A percentile compares a stretch with the other conserved stretches of the same genome.
phyloP scores from a whole-genome alignment of 2,888 invertebrate species.

The Meghimatium bilineatum region DNA sequence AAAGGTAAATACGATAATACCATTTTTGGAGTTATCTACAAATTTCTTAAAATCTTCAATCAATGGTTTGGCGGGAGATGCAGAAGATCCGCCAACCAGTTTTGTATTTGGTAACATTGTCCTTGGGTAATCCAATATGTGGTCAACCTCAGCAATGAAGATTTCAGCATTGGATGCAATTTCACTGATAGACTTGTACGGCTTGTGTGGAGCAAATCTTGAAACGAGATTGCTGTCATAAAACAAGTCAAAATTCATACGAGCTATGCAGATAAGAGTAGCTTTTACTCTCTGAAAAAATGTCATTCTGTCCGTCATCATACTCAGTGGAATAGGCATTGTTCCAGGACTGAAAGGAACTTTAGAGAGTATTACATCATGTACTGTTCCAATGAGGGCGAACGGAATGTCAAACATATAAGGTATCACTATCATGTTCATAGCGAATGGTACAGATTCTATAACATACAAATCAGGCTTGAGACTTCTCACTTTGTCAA shows the following conservation, averaged over 20 bases:
- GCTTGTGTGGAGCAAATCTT: constrained; percentile 52
- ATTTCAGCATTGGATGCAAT: constrained; percentile 43
- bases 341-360: constrained; percentile 49
- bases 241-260: constrained; percentile 42
- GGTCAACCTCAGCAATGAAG: constrained; percentile 54
- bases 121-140: constrained; percentile 56
- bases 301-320: constrained; percentile 36
- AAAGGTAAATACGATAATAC: constrained; percentile 58
- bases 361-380: constrained; percentile 34
- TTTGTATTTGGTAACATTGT: constrained; percentile 56
- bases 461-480: constrained; percentile 49
- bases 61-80: constrained; percentile 52
- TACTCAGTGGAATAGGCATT: constrained; percentile 19
- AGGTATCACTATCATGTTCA: constrained; percentile 47
- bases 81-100: constrained; percentile 56
- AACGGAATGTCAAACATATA: constrained; percentile 49
- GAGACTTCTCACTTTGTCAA: constrained; percentile 29
- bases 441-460: constrained; percentile 43
- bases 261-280: constrained; percentile 15
- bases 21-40: constrained; percentile 45
- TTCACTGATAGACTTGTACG: constrained; percentile 46
- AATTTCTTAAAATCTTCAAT: constrained; percentile 50
- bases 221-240: constrained; percentile 47
- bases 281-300: constrained; percentile 45
- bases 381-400: constrained; percentile 48